These are phyloP conservation scores for Micrasema longulum DNA, from an alignment of 1,140 invertebrate species.

Conservation along the genomic window DNA sequence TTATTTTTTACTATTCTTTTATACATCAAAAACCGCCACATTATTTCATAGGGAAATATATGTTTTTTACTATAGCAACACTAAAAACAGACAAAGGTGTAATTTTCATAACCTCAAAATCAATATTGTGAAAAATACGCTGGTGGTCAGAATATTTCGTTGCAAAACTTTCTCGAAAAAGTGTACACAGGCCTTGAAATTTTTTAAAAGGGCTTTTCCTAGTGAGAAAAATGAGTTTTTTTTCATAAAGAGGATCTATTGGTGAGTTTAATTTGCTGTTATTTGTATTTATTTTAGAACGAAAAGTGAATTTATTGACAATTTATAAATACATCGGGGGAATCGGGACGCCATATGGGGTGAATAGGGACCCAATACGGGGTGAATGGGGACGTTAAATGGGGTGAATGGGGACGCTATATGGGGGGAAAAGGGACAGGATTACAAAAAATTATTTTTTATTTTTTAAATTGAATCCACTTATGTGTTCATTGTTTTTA, in stretches of 20 bases:
- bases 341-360: slow-evolving; percentile 3
- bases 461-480: not conserved
- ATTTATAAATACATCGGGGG: not conserved
- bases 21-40: too few relatives aligned
- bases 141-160: not conserved
- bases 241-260: not conserved
- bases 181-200: slow-evolving; percentile 1
- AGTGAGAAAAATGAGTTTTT: slow-evolving; percentile 4
- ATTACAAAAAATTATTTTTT: not conserved
- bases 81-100: too few relatives aligned
- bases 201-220: not conserved
- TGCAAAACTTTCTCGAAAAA: not conserved
- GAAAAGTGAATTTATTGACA: slow-evolving; percentile 4
- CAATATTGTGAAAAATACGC: too few relatives aligned
- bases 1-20: too few relatives aligned
- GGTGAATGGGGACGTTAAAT: not conserved
- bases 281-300: slow-evolving; percentile 5
- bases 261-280: not conserved
- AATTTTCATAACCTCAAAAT: too few relatives aligned
- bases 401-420: too few relatives aligned
- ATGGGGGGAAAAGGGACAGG: too few relatives aligned
- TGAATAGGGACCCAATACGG: not conserved
- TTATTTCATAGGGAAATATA: too few relatives aligned
- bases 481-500: not conserved
- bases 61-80: too few relatives aligned